Evolutionary conservation across 2,113 vertebrate species (phyloP).

Genomic region (Mormyrus lacerda): DNA sequence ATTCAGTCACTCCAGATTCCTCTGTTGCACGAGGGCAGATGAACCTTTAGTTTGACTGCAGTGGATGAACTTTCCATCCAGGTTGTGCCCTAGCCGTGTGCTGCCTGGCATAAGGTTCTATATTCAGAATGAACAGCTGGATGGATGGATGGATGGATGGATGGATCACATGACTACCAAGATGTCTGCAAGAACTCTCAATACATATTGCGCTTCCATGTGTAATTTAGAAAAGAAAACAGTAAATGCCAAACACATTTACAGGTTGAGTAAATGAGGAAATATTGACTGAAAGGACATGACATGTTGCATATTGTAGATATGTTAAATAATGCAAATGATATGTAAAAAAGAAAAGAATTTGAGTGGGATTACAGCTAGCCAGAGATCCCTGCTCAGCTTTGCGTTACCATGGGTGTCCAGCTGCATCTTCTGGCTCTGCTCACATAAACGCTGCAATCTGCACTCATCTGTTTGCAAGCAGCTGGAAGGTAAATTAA

Average conservation of each 20-base stretch:
- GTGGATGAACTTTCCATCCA: neutral
- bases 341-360: neutral
- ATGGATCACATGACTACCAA: neutral
- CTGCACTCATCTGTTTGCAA: neutral
- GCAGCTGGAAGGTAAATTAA: neutral
- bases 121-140: neutral
- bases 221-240: neutral
- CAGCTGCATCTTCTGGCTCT: neutral
- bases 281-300: neutral
- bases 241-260: neutral
- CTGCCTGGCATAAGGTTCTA: neutral
- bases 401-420: neutral
- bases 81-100: neutral
- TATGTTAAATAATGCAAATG: neutral
- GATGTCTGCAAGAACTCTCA: neutral
- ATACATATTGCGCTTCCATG: neutral
- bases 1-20: neutral
- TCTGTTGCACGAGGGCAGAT: neutral
- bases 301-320: neutral
- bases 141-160: neutral
- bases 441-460: neutral
- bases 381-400: neutral
- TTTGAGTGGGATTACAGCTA: neutral
- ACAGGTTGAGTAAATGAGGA: neutral
- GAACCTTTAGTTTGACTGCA: neutral